Base-by-base conservation (phyloP, 2,113 vertebrate genomes). In the Anoura caudifer region DNA sequence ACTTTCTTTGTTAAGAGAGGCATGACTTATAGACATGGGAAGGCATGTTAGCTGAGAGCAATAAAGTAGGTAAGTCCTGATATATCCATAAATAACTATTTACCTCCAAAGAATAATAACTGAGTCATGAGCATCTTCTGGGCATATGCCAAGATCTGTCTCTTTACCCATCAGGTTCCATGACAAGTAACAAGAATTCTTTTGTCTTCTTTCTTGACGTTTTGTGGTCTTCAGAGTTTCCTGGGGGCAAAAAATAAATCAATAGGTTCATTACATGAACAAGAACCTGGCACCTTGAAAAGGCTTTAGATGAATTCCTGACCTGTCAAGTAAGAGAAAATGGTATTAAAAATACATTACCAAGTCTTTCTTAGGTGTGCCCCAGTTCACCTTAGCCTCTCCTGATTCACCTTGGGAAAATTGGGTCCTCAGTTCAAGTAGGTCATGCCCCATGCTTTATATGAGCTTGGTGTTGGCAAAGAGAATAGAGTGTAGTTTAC, bases 211-310 rank as follows among this genome's bases (percentile, higher is more conserved):
- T 22, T 95, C 59, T 69, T 94, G 81, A 92, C 65, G 63, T 69
- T 69, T 89, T 82, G 50, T 95, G 84, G 80, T 95, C 93, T 65
- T 90, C 50, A 54, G 73, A 94, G 90, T 79, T 63, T 93, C 72
- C 33, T 9, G 28, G 50, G 94, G 77, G 83, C 20, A 77, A 77
- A 52, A 83, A 63, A 24, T n/a, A 17, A 95, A 97, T 89, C 93
- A 80, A 90, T 94, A 84, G 81, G 77, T 82, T 97, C 61, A 91
- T 96, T 84, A 65, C 59, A 47, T 20, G 85, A 82, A 75, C 61
- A 88, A 86, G 90, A 94, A 69, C 59, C 31, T 91, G 95, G 85
- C 56, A 50, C 86, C 95, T 45, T 15, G 43, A 38, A 96, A 87
- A 84, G 52, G 24, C 65, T 91, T 52, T 80, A 75, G 85, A 69